Evolutionary conservation across 2,113 vertebrate species (phyloP), one percentile per base, ranked within the genome.

Genomic region (Mirounga angustirostris): DNA sequence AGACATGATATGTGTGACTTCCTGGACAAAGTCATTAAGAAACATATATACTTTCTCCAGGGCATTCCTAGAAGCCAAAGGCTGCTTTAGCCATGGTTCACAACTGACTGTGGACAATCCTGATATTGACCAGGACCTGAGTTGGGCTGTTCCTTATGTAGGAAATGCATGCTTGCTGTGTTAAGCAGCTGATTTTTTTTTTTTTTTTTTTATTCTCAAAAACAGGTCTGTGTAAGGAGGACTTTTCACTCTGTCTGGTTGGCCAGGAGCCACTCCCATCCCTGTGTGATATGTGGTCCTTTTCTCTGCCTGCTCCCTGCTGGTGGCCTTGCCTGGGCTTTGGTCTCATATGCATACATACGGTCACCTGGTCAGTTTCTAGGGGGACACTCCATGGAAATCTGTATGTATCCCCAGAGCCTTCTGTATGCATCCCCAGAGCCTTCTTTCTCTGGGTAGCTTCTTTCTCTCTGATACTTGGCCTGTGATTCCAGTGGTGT

Each of bases 321-420:
- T 28, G 30, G 5, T n/a, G 12, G 28, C 6, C 52, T 58, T 81
- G 50, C 19, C 15, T 0, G 0, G 33, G 1, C 8, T 43, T 4
- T 43, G 69, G 4, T 50, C 58, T 58, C 36, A 40, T 36, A 28
- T 8, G 10, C 7, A 56, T 22, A 15, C 16, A 54, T 36, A 2
- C 24, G 24, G 4, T 71, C 63, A 59, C 16, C 2, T 50, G 24
- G 33, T 36, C 54, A 58, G 14, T 36, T 58, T 26, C 28, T 24
- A 40, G n/a, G 36, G 43, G 26, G 63, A 50, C 21, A 33, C 79
- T 43, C 5, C 3, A 16, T 28, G 28, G 33, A 26, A 69, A 33
- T 13, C 36, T 30, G n/a, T 54, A 4, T 15, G 14, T 5, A 33
- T 50, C 14, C 18, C 52, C 24, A 9, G 26, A 4, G 6, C 3